Percentiles rank a stretch among this genome's conserved stretches.
These are phyloP conservation scores for Clivina fossor DNA, from an alignment of 2,888 invertebrate species.

Conservation along the genomic window DNA sequence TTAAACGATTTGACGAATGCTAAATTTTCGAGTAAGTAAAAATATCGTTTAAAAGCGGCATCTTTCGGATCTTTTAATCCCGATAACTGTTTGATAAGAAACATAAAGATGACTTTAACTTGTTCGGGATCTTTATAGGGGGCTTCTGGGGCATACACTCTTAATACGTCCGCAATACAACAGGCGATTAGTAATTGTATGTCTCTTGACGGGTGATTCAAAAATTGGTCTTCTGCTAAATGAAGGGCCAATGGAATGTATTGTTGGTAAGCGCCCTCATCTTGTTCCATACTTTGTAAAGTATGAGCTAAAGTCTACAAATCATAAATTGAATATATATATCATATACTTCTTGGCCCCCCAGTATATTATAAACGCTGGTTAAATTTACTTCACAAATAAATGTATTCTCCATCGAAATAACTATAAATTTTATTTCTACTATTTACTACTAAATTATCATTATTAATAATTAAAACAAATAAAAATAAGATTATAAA, in stretches of 20 bases:
- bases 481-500: too few relatives aligned
- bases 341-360: too few relatives aligned
- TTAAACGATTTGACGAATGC: conserved; percentile 98
- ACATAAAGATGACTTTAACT: conserved; percentile 89
- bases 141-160: conserved; percentile 96
- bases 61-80: conserved; percentile 96
- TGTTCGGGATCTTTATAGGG: conserved; percentile 96
- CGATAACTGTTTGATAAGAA: conserved; percentile 89
- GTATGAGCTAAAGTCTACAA: conserved; percentile 85
- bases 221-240: conserved; percentile 89
- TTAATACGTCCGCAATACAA: conserved; percentile 94
- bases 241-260: conserved; percentile 90
- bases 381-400: too few relatives aligned
- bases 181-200: conserved; percentile 94
- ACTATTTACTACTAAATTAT: too few relatives aligned
- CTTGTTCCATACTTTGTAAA: conserved; percentile 94
- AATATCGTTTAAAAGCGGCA: conserved; percentile 96
- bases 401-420: not conserved
- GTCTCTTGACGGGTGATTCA: conserved; percentile 86
- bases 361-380: too few relatives aligned
- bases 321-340: conserved; percentile 8
- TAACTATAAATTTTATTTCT: too few relatives aligned
- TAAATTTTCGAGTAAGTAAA: conserved; percentile 94
- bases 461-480: too few relatives aligned
- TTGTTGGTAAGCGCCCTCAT: conserved; percentile 90